A percentile compares a stretch with the other conserved stretches of the same genome.
These are phyloP conservation scores for Anarsia innoxiella DNA, from an alignment of 2,888 invertebrate genomes.

Conservation along the genomic window DNA sequence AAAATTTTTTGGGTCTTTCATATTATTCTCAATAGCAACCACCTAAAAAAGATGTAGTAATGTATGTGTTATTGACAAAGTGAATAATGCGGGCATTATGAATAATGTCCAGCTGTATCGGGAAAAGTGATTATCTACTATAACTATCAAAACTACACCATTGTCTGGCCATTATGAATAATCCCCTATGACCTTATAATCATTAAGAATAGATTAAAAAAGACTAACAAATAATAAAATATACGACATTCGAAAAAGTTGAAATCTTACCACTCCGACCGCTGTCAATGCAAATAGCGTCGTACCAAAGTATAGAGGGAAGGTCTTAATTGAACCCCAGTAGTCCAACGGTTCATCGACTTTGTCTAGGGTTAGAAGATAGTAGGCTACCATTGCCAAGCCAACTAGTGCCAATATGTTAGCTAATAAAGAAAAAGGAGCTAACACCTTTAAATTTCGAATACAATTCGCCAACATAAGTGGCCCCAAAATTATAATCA, in stretches of 20 bases:
- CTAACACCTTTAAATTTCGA: constrained; percentile 84
- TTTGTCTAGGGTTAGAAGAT: constrained; percentile 74
- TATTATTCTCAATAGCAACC: constrained; percentile 92
- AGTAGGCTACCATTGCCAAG: constrained; percentile 83
- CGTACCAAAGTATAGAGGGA: constrained; percentile 91
- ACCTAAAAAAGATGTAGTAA: constrained; percentile 84
- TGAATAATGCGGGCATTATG: too few relatives aligned
- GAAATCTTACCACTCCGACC: constrained; percentile 81
- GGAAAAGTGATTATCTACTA: too few relatives aligned
- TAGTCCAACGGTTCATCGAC: constrained; percentile 63
- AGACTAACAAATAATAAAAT: too few relatives aligned
- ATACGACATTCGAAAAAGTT: too few relatives aligned
- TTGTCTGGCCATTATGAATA: too few relatives aligned
- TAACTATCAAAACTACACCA: too few relatives aligned
- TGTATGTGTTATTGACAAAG: too few relatives aligned
- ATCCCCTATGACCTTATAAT: too few relatives aligned
- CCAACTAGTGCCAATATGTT: constrained; percentile 86
- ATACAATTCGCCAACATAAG: constrained; percentile 82
- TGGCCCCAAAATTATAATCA: constrained; percentile 80
- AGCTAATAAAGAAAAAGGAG: constrained; percentile 89
- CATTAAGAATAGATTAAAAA: too few relatives aligned
- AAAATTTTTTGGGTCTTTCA: constrained; percentile 88
- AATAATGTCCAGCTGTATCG: too few relatives aligned
- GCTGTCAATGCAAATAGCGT: constrained; percentile 92
- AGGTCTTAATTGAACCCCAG: constrained; percentile 48